These are phyloP conservation scores for Trilocha varians DNA, from an alignment of 2,888 invertebrate species.

Conservation along the genomic window DNA sequence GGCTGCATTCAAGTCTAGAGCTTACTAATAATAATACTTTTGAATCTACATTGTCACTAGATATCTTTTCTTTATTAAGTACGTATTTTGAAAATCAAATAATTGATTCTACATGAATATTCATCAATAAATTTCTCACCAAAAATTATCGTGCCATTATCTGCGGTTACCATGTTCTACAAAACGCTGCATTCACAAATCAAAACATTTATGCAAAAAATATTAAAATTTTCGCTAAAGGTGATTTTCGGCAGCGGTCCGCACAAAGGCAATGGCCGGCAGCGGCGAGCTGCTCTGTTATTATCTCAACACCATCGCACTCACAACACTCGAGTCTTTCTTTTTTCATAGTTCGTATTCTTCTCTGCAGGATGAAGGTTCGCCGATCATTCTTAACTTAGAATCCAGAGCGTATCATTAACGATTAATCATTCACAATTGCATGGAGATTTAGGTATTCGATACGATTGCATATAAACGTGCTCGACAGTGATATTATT, in stretches of 20 bases:
- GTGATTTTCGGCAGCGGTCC: slow-evolving; percentile 59
- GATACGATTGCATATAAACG: no score
- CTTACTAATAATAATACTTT: no score
- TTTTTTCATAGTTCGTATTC: slow-evolving; percentile 62
- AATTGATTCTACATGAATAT: no score
- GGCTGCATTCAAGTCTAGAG: no score
- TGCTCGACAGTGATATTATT: no score
- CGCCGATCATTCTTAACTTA: slow-evolving; percentile 55
- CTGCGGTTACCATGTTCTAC: no score
- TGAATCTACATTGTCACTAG: no score
- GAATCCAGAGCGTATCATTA: slow-evolving; percentile 61
- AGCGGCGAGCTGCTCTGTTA: slow-evolving; percentile 59
- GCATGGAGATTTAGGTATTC: slow-evolving; percentile 73
- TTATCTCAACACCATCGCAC: slow-evolving; percentile 72
- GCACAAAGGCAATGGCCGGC: slow-evolving; percentile 47
- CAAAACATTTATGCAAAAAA: slow-evolving; percentile 8
- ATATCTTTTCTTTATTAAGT: no score
- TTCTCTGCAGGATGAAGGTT: slow-evolving; percentile 37
- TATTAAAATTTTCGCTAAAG: slow-evolving; percentile 61
- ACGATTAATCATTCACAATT: slow-evolving; percentile 72
- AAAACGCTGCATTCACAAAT: no score
- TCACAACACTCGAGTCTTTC: slow-evolving; percentile 57
- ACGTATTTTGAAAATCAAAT: no score
- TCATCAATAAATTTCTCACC: no score
- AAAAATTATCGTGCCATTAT: no score